Evolutionary conservation across 2,797 vertebrate species (phyloP).

Genomic region (Scarus forsteni): DNA sequence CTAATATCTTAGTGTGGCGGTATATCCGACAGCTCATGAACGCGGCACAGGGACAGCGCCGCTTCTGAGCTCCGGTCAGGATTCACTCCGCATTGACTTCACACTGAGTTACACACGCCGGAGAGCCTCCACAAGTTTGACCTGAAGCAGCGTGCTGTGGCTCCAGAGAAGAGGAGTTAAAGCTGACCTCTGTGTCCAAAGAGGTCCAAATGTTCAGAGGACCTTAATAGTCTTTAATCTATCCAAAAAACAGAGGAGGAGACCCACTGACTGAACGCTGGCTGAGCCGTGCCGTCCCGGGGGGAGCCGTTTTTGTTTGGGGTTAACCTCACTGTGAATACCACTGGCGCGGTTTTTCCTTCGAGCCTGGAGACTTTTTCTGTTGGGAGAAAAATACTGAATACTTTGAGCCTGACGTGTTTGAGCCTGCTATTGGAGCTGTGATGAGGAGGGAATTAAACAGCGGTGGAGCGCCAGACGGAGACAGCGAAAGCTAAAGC

Average conservation of each 20-base stretch:
- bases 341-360: constrained; percentile 35
- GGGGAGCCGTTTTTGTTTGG: constrained; percentile 60
- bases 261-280: constrained; percentile 26
- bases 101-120: not conserved
- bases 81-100: constrained; percentile 25
- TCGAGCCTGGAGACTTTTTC: not conserved
- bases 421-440: constrained; percentile 25
- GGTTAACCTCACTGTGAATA: constrained; percentile 38
- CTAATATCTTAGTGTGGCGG: too few species aligned
- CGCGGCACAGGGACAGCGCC: constrained; percentile 45
- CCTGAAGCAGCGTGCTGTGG: constrained; percentile 14
- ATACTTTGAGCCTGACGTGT: constrained; percentile 28
- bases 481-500: constrained; percentile 66
- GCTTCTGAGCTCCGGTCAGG: constrained; percentile 21
- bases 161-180: not conserved
- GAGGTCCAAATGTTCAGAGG: not conserved
- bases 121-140: constrained; percentile 29
- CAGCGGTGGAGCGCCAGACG: constrained; percentile 59
- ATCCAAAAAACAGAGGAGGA: not conserved
- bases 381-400: not conserved
- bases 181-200: not conserved
- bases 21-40: constrained; percentile 46
- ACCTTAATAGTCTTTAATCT: not conserved
- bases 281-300: constrained; percentile 44
- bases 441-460: constrained; percentile 58